A percentile compares a stretch with the other conserved stretches of the same genome.
These are phyloP conservation scores for Clostera curtula DNA, from an alignment of 2,888 invertebrate genomes.

Conservation along the genomic window DNA sequence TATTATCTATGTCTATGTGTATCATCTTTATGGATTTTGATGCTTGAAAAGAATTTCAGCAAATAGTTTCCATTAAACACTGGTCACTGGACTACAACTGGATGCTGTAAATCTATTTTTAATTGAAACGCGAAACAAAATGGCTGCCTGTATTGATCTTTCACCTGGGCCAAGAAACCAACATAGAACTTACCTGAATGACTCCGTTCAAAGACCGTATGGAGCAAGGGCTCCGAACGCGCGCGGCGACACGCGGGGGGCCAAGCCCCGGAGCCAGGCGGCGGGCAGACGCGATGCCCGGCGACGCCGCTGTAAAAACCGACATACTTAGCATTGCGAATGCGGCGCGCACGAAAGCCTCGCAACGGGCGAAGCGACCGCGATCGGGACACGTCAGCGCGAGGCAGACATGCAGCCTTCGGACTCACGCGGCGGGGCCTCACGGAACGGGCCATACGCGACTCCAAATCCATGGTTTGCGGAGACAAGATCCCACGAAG, in stretches of 20 bases:
- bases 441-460: slow-evolving; percentile 58
- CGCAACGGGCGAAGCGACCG: slow-evolving; percentile 53
- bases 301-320: slow-evolving; percentile 67
- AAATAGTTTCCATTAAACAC: too few species aligned
- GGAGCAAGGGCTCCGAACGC: slow-evolving; percentile 72
- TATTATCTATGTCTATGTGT: too few species aligned
- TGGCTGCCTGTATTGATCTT: slow-evolving; percentile 56
- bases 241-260: slow-evolving; percentile 58
- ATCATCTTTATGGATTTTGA: too few species aligned
- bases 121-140: slow-evolving; percentile 45
- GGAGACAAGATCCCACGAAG: slow-evolving; percentile 24
- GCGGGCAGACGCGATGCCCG: slow-evolving; percentile 57
- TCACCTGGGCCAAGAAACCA: slow-evolving; percentile 43
- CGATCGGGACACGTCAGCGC: slow-evolving; percentile 54
- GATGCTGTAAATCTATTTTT: too few species aligned
- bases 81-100: too few species aligned
- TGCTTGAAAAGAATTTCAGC: too few species aligned
- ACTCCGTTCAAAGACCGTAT: slow-evolving; percentile 42
- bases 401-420: slow-evolving; percentile 63
- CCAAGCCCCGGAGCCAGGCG: slow-evolving; percentile 59
- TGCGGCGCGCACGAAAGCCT: slow-evolving; percentile 61
- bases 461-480: slow-evolving; percentile 17
- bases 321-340: slow-evolving; percentile 60
- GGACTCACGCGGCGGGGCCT: slow-evolving; percentile 62
- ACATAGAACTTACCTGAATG: slow-evolving; percentile 57